A percentile compares a stretch with the other conserved stretches of the same genome.
phyloP scores from a whole-genome alignment of 2,113 vertebrate species.

The Microtus richardsoni region DNA sequence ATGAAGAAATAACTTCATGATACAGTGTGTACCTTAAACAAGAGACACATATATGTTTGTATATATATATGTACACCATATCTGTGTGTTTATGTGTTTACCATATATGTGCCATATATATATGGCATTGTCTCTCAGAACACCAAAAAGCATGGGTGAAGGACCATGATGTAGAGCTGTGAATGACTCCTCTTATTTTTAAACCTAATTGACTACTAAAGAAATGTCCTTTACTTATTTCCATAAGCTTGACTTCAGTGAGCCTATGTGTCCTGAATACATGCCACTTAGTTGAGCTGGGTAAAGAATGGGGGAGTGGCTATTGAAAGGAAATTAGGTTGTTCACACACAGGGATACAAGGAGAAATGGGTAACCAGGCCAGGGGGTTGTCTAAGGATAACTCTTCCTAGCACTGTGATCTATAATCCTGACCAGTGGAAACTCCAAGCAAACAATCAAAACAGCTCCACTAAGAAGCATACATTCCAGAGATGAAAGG shows the following conservation, averaged over 20 bases:
- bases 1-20: background rate
- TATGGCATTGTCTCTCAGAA: background rate
- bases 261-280: background rate
- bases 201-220: background rate
- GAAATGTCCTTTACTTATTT: background rate
- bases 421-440: slow-evolving; percentile 2
- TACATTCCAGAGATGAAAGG: background rate
- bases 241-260: background rate
- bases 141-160: background rate
- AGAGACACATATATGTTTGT: background rate
- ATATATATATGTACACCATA: too few relatives aligned
- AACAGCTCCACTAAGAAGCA: background rate
- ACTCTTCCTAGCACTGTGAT: background rate
- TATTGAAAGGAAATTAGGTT: background rate
- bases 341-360: background rate
- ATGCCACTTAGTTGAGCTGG: background rate
- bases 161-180: background rate
- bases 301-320: background rate
- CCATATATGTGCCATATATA: too few relatives aligned
- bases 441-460: slow-evolving; percentile 17
- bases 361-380: background rate
- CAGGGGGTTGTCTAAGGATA: background rate
- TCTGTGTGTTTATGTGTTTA: background rate
- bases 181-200: background rate
- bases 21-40: background rate